Evolutionary conservation across 2,888 invertebrate genomes (phyloP).

Genomic region (Pharmacophagus antenor): DNA sequence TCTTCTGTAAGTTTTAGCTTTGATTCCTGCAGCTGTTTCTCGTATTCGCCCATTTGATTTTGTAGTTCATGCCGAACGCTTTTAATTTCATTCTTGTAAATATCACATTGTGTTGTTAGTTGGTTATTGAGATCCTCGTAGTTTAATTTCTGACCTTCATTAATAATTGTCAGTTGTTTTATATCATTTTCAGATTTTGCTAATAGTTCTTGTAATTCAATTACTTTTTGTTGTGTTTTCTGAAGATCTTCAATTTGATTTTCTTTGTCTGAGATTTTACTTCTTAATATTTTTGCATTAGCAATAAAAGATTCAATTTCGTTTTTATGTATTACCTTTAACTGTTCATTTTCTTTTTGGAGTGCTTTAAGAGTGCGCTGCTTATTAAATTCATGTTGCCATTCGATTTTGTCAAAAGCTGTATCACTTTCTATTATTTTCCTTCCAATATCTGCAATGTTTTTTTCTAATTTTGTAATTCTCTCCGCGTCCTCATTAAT

Average conservation of each 20-base stretch:
- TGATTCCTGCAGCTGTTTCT: slow-evolving; percentile 62
- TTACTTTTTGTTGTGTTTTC: slow-evolving; percentile 61
- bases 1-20: slow-evolving; percentile 63
- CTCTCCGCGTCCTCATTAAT: slow-evolving; percentile 51
- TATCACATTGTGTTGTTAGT: slow-evolving; percentile 64
- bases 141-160: slow-evolving; percentile 72
- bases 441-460: slow-evolving; percentile 52
- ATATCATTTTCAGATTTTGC: slow-evolving; percentile 71
- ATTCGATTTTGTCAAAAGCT: slow-evolving; percentile 55
- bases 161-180: slow-evolving; percentile 68
- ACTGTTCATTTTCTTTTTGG: slow-evolving; percentile 58
- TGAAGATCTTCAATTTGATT: slow-evolving; percentile 58
- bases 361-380: slow-evolving; percentile 55
- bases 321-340: slow-evolving; percentile 57
- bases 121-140: slow-evolving; percentile 74
- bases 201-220: slow-evolving; percentile 63
- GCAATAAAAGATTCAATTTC: slow-evolving; percentile 66
- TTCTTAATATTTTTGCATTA: slow-evolving; percentile 56
- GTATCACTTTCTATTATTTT: slow-evolving; percentile 51
- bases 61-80: slow-evolving; percentile 75
- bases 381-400: slow-evolving; percentile 52
- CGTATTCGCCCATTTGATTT: slow-evolving; percentile 79
- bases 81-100: slow-evolving; percentile 72
- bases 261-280: slow-evolving; percentile 54
- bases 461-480: slow-evolving; percentile 52